Evolutionary conservation across 1,140 invertebrate species (phyloP), one percentile per base, ranked within the genome.

Genomic region (Heterodera schachtii): DNA sequence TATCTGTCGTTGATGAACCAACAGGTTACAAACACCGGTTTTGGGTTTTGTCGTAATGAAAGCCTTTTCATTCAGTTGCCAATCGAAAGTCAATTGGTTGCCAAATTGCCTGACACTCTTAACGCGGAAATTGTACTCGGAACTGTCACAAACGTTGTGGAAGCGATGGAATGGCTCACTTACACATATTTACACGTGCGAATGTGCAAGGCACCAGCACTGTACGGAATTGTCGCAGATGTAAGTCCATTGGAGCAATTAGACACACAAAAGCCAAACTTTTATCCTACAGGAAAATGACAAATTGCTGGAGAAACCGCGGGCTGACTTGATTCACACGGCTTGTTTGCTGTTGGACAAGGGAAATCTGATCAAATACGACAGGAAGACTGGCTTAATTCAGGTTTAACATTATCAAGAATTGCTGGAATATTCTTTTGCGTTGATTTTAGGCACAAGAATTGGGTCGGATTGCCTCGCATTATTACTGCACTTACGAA

Each of bases 71-170:
- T 84, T 46, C 75, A 83, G 90, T 87, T 93, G 49, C 93, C 93
- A 0, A 91, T 93, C 76, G 93, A 93, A 86, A 92, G 91, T 82
- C 93, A 93, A 89, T 91, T 93, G 86, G 91, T 93, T 31, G 85
- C 90, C 9, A 92, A 92, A 91, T 91, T 99, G 82, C 94, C 97
- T 0, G 97, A 99, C 89, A 95, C 97, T 93, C 91, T 99, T 13
- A 99, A 99, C 91, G 97, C 98, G 0, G 98, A 99, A 92, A 94
- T 98, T 73, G 97, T 99, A 0, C 91, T 98, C 0, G 98, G 96
- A 6, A 97, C 96, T 0, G 94, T 99, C 67, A 96, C 98, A 90
- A 98, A 94, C 90, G 93, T 98, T 0, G 93, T 94, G 82, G 97
- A 99, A 90, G 97, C 97, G 0, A 95, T 97, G 7, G 94, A 94